Percentiles rank a stretch among this genome's conserved stretches.
phyloP scores from a whole-genome alignment of 2,797 vertebrate species.

The Parambassis ranga region DNA sequence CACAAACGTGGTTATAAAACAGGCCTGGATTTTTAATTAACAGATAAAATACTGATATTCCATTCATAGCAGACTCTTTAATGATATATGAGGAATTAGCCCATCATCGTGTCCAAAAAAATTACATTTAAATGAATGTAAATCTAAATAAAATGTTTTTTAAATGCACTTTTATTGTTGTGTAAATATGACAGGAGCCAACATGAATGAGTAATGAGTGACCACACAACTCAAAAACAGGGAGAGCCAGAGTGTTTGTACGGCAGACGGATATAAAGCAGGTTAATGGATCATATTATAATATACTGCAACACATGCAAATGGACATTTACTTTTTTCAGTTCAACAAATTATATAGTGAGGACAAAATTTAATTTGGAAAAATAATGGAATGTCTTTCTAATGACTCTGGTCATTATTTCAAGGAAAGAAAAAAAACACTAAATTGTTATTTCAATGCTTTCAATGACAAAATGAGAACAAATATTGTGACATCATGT shows the following conservation, averaged over 20 bases:
- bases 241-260: neutral
- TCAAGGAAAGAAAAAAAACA: neutral
- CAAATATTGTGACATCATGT: slow-evolving; percentile 30
- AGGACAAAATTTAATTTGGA: too few relatives aligned
- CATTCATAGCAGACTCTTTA: slow-evolving; percentile 16
- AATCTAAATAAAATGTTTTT: neutral
- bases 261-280: neutral
- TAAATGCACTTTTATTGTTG: neutral
- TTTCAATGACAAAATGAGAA: slow-evolving; percentile 2
- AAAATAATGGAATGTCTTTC: too few relatives aligned
- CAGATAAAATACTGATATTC: slow-evolving; percentile 7
- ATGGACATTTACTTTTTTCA: neutral
- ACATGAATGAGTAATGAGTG: slow-evolving; percentile 14
- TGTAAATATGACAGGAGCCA: neutral
- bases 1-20: neutral
- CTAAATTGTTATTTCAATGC: slow-evolving; percentile 6
- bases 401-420: neutral
- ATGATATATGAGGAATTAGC: slow-evolving; percentile 28
- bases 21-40: slow-evolving; percentile 15
- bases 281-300: neutral
- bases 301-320: neutral
- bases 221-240: neutral
- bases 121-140: neutral
- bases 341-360: neutral
- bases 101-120: neutral